Conservation (phyloP, 2,888 invertebrate genomes). For the Ochropleura plecta region DNA sequence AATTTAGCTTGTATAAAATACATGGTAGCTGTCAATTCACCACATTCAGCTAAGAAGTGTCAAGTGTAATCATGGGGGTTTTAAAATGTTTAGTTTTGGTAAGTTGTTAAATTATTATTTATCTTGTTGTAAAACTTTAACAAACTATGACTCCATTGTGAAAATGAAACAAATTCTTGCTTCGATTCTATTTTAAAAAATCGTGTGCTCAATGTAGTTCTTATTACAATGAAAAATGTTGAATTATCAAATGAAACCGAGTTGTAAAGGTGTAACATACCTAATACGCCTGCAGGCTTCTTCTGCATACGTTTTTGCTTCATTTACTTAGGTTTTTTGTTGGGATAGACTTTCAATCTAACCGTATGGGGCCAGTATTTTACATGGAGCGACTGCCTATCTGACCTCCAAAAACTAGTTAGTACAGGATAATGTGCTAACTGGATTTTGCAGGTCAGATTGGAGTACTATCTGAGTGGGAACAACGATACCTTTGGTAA, state of each 20-base stretch:
- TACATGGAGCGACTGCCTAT: no score
- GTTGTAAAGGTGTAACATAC: no score
- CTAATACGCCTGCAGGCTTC: no score
- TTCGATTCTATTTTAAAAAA: background rate
- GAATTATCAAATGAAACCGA: background rate
- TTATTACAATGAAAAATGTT: background rate
- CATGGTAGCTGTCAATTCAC: background rate
- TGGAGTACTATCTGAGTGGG: no score
- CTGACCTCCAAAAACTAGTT: no score
- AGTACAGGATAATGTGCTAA: no score
- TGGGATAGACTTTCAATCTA: no score
- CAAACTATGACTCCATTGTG: background rate
- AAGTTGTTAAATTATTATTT: conserved; percentile 4
- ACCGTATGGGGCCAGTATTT: no score
- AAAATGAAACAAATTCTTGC: background rate
- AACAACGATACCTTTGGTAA: no score
- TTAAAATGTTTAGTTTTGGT: conserved; percentile 47
- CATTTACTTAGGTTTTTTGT: no score
- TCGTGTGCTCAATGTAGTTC: background rate
- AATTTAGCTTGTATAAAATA: conserved; percentile 39
- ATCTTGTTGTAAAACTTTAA: background rate
- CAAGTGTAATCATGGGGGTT: conserved; percentile 35
- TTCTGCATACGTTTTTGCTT: no score
- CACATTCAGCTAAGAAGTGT: conserved; percentile 36
- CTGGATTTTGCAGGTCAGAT: no score